phyloP scores from a whole-genome alignment of 1,140 invertebrate species.

The Lordiphosa mommai region DNA sequence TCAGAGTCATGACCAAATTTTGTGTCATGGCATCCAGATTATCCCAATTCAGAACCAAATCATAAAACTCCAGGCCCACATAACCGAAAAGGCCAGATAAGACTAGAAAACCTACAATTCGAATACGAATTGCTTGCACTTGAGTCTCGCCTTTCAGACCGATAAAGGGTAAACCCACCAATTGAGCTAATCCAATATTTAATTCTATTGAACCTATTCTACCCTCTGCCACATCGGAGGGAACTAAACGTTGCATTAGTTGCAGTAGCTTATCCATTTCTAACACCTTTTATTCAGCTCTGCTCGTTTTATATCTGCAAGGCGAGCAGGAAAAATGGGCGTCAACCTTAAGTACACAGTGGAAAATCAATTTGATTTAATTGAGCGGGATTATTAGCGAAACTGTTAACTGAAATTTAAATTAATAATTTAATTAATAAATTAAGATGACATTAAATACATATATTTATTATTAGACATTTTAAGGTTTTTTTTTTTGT shows the following conservation, averaged over 20 bases:
- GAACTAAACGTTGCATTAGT: background rate
- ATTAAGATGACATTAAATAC: no score
- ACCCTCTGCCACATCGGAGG: background rate
- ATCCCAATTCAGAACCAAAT: background rate
- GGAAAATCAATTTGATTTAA: no score
- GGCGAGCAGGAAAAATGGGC: no score
- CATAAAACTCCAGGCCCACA: background rate
- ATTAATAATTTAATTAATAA: no score
- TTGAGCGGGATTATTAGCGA: no score
- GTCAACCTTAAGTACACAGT: no score
- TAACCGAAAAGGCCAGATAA: background rate
- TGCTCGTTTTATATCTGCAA: no score
- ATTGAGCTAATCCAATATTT: constrained; percentile 4
- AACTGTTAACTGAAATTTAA: no score
- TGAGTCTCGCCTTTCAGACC: background rate
- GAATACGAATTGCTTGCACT: background rate
- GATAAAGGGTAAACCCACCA: background rate
- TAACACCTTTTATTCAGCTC: background rate
- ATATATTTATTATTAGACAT: no score
- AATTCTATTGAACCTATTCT: constrained; percentile 1
- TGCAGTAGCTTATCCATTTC: constrained; percentile 2
- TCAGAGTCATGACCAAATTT: background rate
- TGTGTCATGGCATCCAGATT: background rate
- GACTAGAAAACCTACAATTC: background rate
- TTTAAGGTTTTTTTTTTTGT: no score